Conservation (phyloP, 1,140 invertebrate genomes). For the Macrotrachela quadricornifera region DNA sequence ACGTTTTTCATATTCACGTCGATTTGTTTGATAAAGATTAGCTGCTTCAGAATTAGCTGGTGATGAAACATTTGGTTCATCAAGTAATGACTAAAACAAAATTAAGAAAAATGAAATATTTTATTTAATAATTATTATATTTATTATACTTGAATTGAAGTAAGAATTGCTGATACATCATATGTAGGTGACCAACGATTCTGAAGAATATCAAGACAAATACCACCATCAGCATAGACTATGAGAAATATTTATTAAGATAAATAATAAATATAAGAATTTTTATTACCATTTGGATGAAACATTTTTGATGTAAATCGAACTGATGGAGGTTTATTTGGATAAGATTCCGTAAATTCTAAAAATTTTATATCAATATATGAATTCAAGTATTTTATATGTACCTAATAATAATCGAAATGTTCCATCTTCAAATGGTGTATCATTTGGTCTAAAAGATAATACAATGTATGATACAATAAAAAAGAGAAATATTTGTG, state of each 20-base stretch:
- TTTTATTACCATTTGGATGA: slow-evolving; percentile 67
- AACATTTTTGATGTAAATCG: slow-evolving; percentile 84
- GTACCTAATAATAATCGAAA: slow-evolving; percentile 91
- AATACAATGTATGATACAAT: too few species aligned
- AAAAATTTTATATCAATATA: background rate
- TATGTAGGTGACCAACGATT: slow-evolving; percentile 99
- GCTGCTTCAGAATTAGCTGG: slow-evolving; percentile 31
- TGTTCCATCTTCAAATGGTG: slow-evolving; percentile 97
- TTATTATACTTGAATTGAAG: slow-evolving; percentile 39
- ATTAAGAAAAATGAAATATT: background rate
- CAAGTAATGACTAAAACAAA: slow-evolving; percentile 18
- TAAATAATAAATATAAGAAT: slow-evolving; percentile 14
- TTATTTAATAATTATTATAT: background rate
- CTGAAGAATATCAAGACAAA: slow-evolving; percentile 91
- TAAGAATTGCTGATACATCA: slow-evolving; percentile 94
- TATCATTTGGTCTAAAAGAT: slow-evolving; percentile 61
- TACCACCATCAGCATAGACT: slow-evolving; percentile 96
- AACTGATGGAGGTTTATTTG: slow-evolving; percentile 96
- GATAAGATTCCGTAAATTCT: slow-evolving; percentile 97
- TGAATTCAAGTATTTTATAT: too few species aligned
- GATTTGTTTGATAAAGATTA: slow-evolving; percentile 29
- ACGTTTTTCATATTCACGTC: slow-evolving; percentile 29
- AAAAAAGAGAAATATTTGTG: too few species aligned
- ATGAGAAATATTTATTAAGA: slow-evolving; percentile 11
- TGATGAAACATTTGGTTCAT: slow-evolving; percentile 32